Evolutionary conservation across 2,113 vertebrate genomes (phyloP).

Genomic region (Varanus salvator): DNA sequence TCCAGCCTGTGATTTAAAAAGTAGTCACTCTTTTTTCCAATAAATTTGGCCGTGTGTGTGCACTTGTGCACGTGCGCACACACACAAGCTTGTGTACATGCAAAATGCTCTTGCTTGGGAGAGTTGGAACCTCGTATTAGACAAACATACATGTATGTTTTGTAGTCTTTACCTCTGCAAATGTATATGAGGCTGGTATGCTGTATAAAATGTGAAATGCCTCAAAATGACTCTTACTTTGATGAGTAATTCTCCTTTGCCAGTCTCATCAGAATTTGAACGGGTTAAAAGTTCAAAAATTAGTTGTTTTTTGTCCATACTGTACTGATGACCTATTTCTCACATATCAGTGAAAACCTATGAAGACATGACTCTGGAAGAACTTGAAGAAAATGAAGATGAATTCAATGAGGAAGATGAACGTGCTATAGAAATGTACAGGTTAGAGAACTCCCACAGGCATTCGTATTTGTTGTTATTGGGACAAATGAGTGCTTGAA

Average conservation of each 20-base stretch:
- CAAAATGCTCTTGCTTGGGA: background rate
- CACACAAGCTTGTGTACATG: too few relatives aligned
- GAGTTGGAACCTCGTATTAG: background rate
- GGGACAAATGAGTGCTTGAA: background rate
- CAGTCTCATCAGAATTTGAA: background rate
- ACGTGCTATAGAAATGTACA: slow-evolving; percentile 94
- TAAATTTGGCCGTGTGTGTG: background rate
- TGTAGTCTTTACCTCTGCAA: background rate
- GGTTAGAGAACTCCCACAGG: slow-evolving; percentile 75
- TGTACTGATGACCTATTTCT: slow-evolving; percentile 32
- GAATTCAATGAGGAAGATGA: slow-evolving; percentile 97
- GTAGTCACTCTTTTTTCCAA: background rate
- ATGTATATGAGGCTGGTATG: background rate
- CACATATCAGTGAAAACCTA: slow-evolving; percentile 89
- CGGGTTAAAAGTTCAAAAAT: background rate
- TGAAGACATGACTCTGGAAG: slow-evolving; percentile 94
- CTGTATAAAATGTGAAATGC: background rate
- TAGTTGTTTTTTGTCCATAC: background rate
- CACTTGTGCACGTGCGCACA: background rate
- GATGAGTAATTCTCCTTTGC: background rate
- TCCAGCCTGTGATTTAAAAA: background rate
- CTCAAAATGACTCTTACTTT: background rate
- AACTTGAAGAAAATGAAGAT: slow-evolving; percentile 95
- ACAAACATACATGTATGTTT: background rate
- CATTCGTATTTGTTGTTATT: background rate